These are phyloP conservation scores for Sarcoramphus papa DNA, from an alignment of 2,797 vertebrate genomes.

Conservation along the genomic window DNA sequence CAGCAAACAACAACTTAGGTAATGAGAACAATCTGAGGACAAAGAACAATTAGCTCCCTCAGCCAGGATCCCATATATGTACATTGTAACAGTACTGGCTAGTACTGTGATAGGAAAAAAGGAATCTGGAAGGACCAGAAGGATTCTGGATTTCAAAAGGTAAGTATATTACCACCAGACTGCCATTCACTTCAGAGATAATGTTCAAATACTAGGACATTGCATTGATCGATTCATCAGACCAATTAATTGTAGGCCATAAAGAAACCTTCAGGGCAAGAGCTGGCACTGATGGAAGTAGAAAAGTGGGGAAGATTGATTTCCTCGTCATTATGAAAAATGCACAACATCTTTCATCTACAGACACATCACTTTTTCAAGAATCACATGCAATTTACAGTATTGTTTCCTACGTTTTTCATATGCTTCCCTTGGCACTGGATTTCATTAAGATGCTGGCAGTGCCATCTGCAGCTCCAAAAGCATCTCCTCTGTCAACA, in stretches of 20 bases:
- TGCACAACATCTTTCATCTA: not conserved
- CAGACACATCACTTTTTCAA: not conserved
- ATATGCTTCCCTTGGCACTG: slow-evolving; percentile 15
- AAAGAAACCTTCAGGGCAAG: not conserved
- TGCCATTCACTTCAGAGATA: not conserved
- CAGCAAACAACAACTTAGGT: not conserved
- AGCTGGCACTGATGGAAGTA: not conserved
- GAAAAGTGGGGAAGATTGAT: not conserved
- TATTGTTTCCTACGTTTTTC: slow-evolving; percentile 43
- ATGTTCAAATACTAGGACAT: not conserved
- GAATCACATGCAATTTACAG: not conserved
- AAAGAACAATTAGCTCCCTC: not conserved
- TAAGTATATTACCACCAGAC: not conserved
- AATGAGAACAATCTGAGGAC: not conserved
- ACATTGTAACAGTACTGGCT: not conserved
- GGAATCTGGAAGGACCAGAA: not conserved
- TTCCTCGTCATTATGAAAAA: not conserved
- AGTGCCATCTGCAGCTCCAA: slow-evolving; percentile 47
- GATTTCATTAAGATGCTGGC: slow-evolving; percentile 39
- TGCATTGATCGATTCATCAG: not conserved
- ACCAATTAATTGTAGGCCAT: not conserved
- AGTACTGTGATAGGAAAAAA: not conserved
- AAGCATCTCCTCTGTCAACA: slow-evolving; percentile 40
- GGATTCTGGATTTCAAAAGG: not conserved
- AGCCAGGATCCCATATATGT: not conserved